Conservation (phyloP, 2,797 vertebrate species). For the Echeneis naucrates region DNA sequence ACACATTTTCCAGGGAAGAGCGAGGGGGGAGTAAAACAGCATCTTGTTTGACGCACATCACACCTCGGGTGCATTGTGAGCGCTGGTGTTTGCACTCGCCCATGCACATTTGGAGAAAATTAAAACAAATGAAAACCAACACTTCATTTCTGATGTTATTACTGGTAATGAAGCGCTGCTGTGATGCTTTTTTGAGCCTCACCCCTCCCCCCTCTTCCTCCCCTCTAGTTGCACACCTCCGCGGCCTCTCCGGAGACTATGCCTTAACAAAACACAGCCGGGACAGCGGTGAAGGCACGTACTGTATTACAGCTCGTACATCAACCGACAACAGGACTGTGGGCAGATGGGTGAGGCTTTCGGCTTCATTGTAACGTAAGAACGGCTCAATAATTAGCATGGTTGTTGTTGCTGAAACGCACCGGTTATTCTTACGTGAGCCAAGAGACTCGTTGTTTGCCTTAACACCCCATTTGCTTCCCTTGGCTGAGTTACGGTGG, state of each 20-base stretch:
- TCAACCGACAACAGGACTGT: conserved; percentile 61
- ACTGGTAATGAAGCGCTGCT: conserved; percentile 81
- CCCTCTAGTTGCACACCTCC: conserved; percentile 70
- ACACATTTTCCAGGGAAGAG: conserved; percentile 57
- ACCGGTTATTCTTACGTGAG: conserved; percentile 55
- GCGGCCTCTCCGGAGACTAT: conserved; percentile 65
- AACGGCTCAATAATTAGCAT: conserved; percentile 68
- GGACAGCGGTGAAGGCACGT: conserved; percentile 59
- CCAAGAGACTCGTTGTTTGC: conserved; percentile 71
- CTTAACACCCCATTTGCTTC: conserved; percentile 75
- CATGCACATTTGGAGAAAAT: conserved; percentile 81
- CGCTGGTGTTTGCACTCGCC: conserved; percentile 51
- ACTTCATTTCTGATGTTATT: conserved; percentile 84
- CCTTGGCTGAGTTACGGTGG: conserved; percentile 39
- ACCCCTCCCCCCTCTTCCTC: conserved; percentile 25
- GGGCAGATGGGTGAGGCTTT: conserved; percentile 51
- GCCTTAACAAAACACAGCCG: conserved; percentile 82
- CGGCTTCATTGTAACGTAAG: conserved; percentile 55
- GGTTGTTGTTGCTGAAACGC: conserved; percentile 63
- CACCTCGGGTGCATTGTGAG: conserved; percentile 77
- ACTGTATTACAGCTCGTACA: conserved; percentile 77
- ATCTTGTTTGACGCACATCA: conserved; percentile 73
- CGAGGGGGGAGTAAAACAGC: conserved; percentile 5
- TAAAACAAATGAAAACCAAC: conserved; percentile 84
- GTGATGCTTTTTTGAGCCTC: conserved; percentile 62